These are phyloP conservation scores for Anadara kagoshimensis DNA, from an alignment of 1,140 invertebrate genomes.

Conservation along the genomic window DNA sequence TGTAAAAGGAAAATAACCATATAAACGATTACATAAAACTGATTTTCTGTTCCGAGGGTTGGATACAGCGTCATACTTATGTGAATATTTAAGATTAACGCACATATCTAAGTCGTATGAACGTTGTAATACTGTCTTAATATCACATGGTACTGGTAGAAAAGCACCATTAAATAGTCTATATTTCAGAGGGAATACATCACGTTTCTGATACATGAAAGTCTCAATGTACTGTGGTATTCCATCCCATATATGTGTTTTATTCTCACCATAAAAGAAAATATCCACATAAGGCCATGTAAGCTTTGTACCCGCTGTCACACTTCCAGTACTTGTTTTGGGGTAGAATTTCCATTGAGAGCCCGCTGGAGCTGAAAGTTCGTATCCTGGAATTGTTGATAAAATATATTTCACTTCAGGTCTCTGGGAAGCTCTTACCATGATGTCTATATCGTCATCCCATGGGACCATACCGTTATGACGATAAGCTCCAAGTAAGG, in stretches of 20 bases:
- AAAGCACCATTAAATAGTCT: constrained; percentile 27
- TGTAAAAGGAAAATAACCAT: no score
- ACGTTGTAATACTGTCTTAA: not conserved
- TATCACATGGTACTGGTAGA: constrained; percentile 1
- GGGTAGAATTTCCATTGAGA: constrained; percentile 24
- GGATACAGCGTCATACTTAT: no score
- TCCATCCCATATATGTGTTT: constrained; percentile 44
- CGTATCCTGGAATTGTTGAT: constrained; percentile 20
- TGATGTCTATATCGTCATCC: constrained; percentile 69
- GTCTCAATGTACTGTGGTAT: not conserved
- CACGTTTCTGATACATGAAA: constrained; percentile 32
- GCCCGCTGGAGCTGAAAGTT: constrained; percentile 1
- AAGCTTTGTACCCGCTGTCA: constrained; percentile 7
- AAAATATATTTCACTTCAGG: constrained; percentile 27
- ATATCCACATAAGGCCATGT: constrained; percentile 53
- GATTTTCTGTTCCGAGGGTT: no score
- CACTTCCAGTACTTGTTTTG: constrained; percentile 1
- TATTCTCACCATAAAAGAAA: constrained; percentile 38
- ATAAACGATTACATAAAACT: no score
- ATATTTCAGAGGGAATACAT: constrained; percentile 34
- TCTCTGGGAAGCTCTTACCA: constrained; percentile 49
- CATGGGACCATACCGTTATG: constrained; percentile 64
- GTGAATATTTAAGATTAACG: no score
- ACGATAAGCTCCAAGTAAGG: constrained; percentile 56
- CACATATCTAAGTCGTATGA: no score